phyloP scores from a whole-genome alignment of 2,797 vertebrate genomes.

The Rousettus madagascariensis region DNA sequence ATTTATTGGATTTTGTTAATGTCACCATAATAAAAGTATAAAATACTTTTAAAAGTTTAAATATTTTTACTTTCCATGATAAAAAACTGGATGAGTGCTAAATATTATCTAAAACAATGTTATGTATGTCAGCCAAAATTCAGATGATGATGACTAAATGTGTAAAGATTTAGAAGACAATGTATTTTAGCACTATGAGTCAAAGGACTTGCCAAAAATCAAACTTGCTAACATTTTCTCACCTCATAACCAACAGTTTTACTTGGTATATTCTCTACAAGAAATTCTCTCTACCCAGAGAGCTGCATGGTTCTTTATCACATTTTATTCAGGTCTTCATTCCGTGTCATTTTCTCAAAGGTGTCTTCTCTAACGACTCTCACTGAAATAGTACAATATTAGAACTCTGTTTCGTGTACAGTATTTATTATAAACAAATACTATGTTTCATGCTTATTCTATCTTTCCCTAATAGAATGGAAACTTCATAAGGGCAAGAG shows the following conservation, averaged over 20 bases:
- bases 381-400: neutral
- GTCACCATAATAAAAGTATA: neutral
- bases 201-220: neutral
- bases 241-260: too few relatives aligned
- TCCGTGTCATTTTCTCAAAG: neutral
- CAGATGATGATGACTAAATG: neutral
- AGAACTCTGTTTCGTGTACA: neutral
- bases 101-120: neutral
- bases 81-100: neutral
- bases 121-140: neutral
- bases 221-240: neutral
- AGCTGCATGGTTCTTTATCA: neutral
- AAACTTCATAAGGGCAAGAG: neutral
- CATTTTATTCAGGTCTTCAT: neutral
- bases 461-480: neutral
- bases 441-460: neutral
- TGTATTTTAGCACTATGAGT: neutral
- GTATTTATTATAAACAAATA: neutral
- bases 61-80: neutral
- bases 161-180: neutral
- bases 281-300: neutral
- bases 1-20: too few relatives aligned
- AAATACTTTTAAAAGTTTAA: neutral
- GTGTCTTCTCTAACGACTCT: neutral
- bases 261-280: neutral